Evolutionary conservation across 2,113 vertebrate genomes (phyloP), one percentile per base, ranked within the genome.

Genomic region (Haemorhous mexicanus): DNA sequence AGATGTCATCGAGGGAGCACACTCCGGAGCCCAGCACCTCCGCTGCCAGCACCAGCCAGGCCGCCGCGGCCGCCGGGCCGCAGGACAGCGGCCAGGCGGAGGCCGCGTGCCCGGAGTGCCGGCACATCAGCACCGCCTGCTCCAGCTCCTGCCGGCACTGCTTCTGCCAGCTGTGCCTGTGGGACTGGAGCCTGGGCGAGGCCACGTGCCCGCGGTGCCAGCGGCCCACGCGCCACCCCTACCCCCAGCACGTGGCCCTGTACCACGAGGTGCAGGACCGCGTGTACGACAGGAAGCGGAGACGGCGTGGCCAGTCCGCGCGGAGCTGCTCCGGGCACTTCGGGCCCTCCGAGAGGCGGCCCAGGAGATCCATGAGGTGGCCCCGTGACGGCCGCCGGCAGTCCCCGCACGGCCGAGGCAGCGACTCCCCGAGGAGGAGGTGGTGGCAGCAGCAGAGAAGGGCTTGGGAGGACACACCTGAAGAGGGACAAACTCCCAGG

Each of bases 241-340:
- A 68, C 87, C 87, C 87, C 39, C 78, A 68, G 87, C 87, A 62
- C n/a, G 53, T 89, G 53, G n/a, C 53, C 39, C 62, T 83, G 53
- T 75, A 89, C 70, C 87, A 89, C 30, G 87, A 89, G 78, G 87
- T 75, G 69, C 87, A 82, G 87, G 69, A 82, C 9, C 24, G 2
- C 1, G 39, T 47, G 13, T 68, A 82, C 39, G 0, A 15, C 24
- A 2, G 5, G 13, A 89, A 82, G n/a, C 13, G 1, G 3, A 17
- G 68, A 0, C 1, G 32, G 43, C 32, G 2, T 2, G 2, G 66
- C 16, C 47, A 0, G 39, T 53, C 47, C 0, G 4, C 18, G 0
- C 2, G 22, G 59, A 52, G 77, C 68, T 11, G 18, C 16, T 59
- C 21, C 12, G 2, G 7, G 1, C 12, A 2, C 23, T 6, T 9